Evolutionary conservation across 2,888 invertebrate species (phyloP).

Genomic region (Agonopterix alstromeriana): DNA sequence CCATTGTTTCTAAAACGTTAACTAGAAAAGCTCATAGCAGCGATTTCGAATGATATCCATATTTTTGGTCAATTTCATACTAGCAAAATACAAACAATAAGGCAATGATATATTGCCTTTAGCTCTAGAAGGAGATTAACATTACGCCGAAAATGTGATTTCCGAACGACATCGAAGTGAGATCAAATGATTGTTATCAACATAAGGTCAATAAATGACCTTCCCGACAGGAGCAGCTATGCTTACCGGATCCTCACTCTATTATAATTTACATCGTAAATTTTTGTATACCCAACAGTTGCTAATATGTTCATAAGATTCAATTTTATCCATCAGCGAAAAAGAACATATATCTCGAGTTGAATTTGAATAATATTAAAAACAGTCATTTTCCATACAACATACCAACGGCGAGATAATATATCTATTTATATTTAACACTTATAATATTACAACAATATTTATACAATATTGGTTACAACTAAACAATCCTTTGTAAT

Average conservation of each 20-base stretch:
- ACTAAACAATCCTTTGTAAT: conserved; percentile 43
- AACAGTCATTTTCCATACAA: conserved; percentile 47
- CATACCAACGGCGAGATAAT: conserved; percentile 53
- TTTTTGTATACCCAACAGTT: conserved; percentile 30
- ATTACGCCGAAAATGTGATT: conserved; percentile 20
- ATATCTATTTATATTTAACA: conserved; percentile 63
- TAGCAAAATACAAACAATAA: conserved; percentile 37
- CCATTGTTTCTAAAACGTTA: conserved; percentile 37
- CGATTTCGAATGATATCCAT: conserved; percentile 40
- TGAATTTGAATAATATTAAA: conserved; percentile 68
- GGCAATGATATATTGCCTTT: conserved; percentile 53
- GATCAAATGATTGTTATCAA: conserved; percentile 51
- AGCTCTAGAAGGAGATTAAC: conserved; percentile 35
- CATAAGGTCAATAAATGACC: conserved; percentile 17
- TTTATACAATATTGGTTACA: conserved; percentile 42
- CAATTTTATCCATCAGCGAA: conserved; percentile 23
- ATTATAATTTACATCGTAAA: conserved; percentile 31
- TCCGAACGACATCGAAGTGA: conserved; percentile 53
- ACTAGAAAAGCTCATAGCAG: conserved; percentile 51
- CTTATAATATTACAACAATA: conserved; percentile 55
- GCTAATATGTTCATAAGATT: conserved; percentile 18
- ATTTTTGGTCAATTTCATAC: conserved; percentile 58
- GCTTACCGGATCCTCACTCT: conserved; percentile 19
- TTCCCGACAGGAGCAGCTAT: conserved; percentile 16
- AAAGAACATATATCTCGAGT: conserved; percentile 33